Percentiles rank a stretch among this genome's conserved stretches.
Conservation (phyloP, 2,888 invertebrate species). For the Papilio protenor region DNA sequence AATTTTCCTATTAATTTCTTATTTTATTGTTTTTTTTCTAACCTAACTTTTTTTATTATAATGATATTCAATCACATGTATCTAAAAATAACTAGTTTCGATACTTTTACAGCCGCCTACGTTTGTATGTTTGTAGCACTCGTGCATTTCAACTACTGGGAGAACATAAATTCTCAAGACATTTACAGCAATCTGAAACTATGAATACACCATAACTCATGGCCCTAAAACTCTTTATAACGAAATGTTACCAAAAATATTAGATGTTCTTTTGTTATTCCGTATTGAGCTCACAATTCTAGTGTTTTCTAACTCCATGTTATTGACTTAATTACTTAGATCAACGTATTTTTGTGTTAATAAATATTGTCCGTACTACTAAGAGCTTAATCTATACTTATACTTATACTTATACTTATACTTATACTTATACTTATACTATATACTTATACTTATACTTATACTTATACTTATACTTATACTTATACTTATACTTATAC, state of each 20-base stretch:
- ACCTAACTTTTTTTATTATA: background rate
- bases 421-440: no score
- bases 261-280: background rate
- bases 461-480: no score
- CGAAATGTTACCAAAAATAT: background rate
- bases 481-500: no score
- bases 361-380: no score
- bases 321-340: background rate
- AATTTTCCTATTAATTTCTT: background rate
- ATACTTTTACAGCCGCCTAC: background rate
- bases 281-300: background rate
- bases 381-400: no score
- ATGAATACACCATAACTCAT: background rate
- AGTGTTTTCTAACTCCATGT: background rate
- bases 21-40: background rate
- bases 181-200: conserved; percentile 5
- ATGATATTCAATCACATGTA: background rate
- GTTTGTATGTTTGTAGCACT: background rate
- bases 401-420: no score
- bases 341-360: no score
- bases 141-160: conserved; percentile 2
- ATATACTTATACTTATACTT: no score
- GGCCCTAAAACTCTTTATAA: background rate
- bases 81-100: background rate
- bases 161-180: conserved; percentile 17